A percentile compares a stretch with the other conserved stretches of the same genome.
phyloP scores from a whole-genome alignment of 2,113 vertebrate species.

The Epinephelus fuscoguttatus region DNA sequence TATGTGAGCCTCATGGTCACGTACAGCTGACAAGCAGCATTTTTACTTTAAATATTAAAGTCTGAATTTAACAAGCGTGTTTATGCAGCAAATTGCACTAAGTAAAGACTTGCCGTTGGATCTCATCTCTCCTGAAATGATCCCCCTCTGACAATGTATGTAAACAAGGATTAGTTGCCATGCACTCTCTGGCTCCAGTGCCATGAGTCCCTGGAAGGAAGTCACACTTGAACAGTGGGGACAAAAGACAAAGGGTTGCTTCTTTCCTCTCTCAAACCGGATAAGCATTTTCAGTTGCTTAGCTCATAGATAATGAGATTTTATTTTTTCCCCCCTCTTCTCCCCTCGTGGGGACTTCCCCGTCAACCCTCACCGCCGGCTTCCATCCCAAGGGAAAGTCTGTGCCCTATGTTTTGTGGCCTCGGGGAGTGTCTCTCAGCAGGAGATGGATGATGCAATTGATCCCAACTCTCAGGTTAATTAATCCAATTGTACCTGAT shows the following conservation, averaged over 20 bases:
- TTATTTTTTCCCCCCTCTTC: conserved; percentile 54
- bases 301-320: conserved; percentile 82
- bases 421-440: conserved; percentile 45
- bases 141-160: conserved; percentile 15
- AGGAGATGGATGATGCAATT: conserved; percentile 76
- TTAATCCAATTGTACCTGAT: conserved; percentile 74
- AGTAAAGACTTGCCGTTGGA: background rate
- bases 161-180: conserved; percentile 68
- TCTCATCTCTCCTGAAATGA: background rate
- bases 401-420: conserved; percentile 51
- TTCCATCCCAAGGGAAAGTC: conserved; percentile 64
- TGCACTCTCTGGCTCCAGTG: conserved; percentile 35
- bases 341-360: conserved; percentile 72
- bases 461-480: conserved; percentile 78
- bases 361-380: conserved; percentile 63
- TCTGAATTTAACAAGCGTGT: background rate
- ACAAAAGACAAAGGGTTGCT: conserved; percentile 82
- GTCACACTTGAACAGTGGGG: conserved; percentile 69
- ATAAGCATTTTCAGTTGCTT: conserved; percentile 80
- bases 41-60: background rate
- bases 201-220: conserved; percentile 70
- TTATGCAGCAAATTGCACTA: background rate
- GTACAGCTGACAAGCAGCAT: background rate
- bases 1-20: background rate
- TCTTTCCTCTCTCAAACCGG: conserved; percentile 81